These are phyloP conservation scores for Acronicta alni DNA, from an alignment of 2,888 invertebrate genomes.

Conservation along the genomic window DNA sequence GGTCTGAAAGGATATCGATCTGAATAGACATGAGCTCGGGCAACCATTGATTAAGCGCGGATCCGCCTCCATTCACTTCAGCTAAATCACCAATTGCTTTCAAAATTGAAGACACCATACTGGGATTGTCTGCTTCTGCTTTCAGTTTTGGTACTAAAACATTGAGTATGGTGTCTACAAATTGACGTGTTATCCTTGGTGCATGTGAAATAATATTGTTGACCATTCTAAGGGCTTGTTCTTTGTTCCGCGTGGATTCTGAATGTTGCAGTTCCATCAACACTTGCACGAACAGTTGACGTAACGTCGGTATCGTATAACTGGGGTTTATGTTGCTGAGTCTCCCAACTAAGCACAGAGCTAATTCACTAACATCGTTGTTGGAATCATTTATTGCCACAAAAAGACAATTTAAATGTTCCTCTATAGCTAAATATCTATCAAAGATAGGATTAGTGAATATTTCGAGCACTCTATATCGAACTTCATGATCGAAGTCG, in stretches of 20 bases:
- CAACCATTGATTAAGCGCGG: slow-evolving; percentile 96
- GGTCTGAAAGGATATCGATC: slow-evolving; percentile 97
- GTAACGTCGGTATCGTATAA: slow-evolving; percentile 98
- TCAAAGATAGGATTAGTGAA: slow-evolving; percentile 97
- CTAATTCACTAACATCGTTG: slow-evolving; percentile 97
- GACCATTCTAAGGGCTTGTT: slow-evolving; percentile 98
- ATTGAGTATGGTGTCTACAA: slow-evolving; percentile 97
- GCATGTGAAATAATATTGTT: slow-evolving; percentile 98
- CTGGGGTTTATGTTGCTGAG: slow-evolving; percentile 98
- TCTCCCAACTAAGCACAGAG: slow-evolving; percentile 97
- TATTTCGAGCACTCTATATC: slow-evolving; percentile 97
- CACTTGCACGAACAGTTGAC: slow-evolving; percentile 97
- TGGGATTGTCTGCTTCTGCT: slow-evolving; percentile 96
- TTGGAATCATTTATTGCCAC: slow-evolving; percentile 98
- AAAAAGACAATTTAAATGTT: slow-evolving; percentile 97
- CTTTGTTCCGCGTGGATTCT: slow-evolving; percentile 98
- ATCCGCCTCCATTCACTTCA: slow-evolving; percentile 95
- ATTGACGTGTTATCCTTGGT: slow-evolving; percentile 97
- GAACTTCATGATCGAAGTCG: slow-evolving; percentile 97
- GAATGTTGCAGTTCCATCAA: slow-evolving; percentile 98
- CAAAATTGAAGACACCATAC: slow-evolving; percentile 96
- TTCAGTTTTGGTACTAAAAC: slow-evolving; percentile 97
- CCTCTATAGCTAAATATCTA: slow-evolving; percentile 97
- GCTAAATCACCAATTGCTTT: slow-evolving; percentile 98
- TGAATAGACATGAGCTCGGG: slow-evolving; percentile 96